Base-by-base conservation (phyloP, 2,797 vertebrate genomes). In the Tauraco hartlaubi region DNA sequence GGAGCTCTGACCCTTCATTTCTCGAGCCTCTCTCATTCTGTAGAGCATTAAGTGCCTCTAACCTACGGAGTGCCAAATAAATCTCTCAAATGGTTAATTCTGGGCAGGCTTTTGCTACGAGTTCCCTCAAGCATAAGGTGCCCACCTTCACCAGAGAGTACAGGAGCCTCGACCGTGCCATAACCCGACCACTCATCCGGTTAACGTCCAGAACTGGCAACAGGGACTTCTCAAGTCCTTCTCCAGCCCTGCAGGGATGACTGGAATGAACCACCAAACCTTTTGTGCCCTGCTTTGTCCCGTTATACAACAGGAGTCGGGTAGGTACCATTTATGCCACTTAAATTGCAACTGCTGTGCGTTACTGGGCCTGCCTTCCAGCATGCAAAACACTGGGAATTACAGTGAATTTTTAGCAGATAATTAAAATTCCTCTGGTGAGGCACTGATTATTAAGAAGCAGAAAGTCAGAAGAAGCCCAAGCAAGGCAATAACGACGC, bases 11-110 rank as follows among this genome's bases (percentile, higher is more conserved):
- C 75, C 66, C 54, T 31, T 23, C 15, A n/a, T 72, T 73, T 82
- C 63, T 95, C 74, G 91, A 85, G 59, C 28, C 26, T 46, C 72
- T 71, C 71, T 73, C 81, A 21, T 31, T 90, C 66, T 55, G 90
- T 12, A 84, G 46, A 92, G 76, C n/a, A 19, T 66, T 58, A 85
- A 56, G 58, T 90, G 26, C n/a, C 33, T 72, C 69, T 84, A 67
- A 81, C 62, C 73, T 61, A 49, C 3, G 22, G 9, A 84, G 55
- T 16, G 46, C 28, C 67, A 67, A 63, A 82, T 74, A 62, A 83
- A 95, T 77, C 75, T 77, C 81, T 56, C 31, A 14, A 73, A 58
- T 33, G 17, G 0, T 86, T 90, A 80, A 85, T 55, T 85, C 52
- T 55, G 67, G 52, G 48, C 37, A 69, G 43, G 39, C 39, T 90